These are phyloP conservation scores for Steinernema khuongi DNA, from an alignment of 1,140 invertebrate genomes.

Conservation along the genomic window DNA sequence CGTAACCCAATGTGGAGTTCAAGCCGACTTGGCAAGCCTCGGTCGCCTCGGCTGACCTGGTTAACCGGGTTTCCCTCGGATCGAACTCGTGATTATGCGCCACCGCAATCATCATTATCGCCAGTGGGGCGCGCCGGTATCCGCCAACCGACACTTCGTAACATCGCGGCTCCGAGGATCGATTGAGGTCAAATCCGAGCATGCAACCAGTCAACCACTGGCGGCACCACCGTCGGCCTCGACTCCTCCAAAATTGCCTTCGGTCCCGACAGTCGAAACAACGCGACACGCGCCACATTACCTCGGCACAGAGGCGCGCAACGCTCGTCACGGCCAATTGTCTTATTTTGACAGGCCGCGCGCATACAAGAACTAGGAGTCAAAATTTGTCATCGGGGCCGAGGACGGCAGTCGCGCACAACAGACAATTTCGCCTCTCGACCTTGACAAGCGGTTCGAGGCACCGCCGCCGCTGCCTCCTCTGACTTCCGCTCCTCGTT, in stretches of 20 bases:
- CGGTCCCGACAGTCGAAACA: conserved; percentile 10
- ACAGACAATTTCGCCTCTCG: conserved; percentile 13
- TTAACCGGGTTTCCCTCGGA: not conserved
- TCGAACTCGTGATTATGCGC: conserved; percentile 4
- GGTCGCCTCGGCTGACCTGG: not conserved
- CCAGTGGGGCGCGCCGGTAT: not conserved
- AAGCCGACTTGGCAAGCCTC: not conserved
- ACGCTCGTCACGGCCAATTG: conserved; percentile 12
- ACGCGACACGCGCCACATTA: conserved; percentile 2
- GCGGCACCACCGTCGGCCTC: not conserved
- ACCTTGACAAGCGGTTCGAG: conserved; percentile 15
- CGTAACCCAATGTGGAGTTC: not conserved
- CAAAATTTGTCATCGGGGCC: conserved; percentile 13
- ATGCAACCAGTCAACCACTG: not conserved
- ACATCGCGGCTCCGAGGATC: not conserved
- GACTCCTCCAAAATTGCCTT: not conserved
- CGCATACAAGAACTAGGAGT: conserved; percentile 5
- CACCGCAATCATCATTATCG: conserved; percentile 16
- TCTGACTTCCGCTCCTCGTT: not conserved
- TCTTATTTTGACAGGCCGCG: conserved; percentile 11
- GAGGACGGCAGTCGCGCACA: not conserved
- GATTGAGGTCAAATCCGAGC: conserved; percentile 15
- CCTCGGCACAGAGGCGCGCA: conserved; percentile 4
- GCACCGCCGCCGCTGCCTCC: not conserved
- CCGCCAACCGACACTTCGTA: conserved; percentile 1